A percentile compares a stretch with the other conserved stretches of the same genome.
Evolutionary conservation across 2,888 invertebrate species (phyloP).

Genomic region (Chirona hameri): DNA sequence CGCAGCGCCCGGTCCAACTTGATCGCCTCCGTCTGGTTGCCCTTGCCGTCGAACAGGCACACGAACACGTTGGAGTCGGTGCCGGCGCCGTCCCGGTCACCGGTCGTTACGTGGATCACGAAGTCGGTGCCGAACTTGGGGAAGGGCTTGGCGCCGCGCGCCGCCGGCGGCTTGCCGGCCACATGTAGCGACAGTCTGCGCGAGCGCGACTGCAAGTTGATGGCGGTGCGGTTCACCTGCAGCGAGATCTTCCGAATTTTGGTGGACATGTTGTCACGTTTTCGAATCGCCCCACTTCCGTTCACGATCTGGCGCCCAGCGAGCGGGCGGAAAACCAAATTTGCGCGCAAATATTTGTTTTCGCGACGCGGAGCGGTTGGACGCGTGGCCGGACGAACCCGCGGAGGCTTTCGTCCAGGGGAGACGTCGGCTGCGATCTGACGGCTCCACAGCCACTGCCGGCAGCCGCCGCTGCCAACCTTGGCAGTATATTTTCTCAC

Average conservation of each 20-base stretch:
- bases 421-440: not conserved
- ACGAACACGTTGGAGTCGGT: conserved; percentile 7
- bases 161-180: not conserved
- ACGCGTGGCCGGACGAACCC: not conserved
- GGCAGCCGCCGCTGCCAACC: not conserved
- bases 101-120: not conserved
- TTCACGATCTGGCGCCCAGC: not conserved
- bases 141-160: conserved; percentile 4
- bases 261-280: not conserved
- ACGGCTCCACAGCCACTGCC: not conserved
- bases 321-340: conserved; percentile 4
- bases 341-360: conserved; percentile 23
- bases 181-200: conserved; percentile 22
- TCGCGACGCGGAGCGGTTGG: not conserved
- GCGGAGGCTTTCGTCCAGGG: not conserved
- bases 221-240: conserved; percentile 9
- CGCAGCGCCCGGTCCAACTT: conserved; percentile 2
- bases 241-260: conserved; percentile 6
- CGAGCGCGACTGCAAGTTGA: conserved; percentile 1
- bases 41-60: conserved; percentile 10
- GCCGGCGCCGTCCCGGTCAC: not conserved
- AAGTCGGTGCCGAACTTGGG: conserved; percentile 27
- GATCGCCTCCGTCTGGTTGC: conserved; percentile 12
- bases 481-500: not conserved
- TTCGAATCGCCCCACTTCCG: not conserved